Evolutionary conservation across 2,888 invertebrate genomes (phyloP).

Genomic region (Agrochola litura): DNA sequence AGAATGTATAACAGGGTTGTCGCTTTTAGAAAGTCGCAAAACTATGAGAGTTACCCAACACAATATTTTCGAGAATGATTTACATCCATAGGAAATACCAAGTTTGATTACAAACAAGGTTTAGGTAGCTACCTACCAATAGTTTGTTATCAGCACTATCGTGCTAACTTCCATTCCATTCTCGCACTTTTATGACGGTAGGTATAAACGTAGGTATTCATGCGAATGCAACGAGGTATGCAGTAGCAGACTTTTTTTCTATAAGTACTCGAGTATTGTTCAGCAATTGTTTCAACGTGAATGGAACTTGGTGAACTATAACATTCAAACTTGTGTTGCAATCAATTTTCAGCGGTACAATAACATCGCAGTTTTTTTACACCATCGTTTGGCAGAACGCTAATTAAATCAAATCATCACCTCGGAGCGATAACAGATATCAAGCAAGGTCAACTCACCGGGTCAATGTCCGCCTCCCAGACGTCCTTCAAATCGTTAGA

Average conservation of each 20-base stretch:
- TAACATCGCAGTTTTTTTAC: constrained; percentile 36
- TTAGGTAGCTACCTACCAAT: constrained; percentile 6
- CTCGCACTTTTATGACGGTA: constrained; percentile 49
- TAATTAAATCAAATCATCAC: constrained; percentile 66
- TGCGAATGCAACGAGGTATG: constrained; percentile 40
- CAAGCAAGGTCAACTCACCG: constrained; percentile 92
- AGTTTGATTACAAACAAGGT: constrained; percentile 29
- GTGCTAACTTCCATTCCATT: constrained; percentile 57
- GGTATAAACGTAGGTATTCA: constrained; percentile 43
- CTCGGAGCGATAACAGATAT: constrained; percentile 78
- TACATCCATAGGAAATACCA: constrained; percentile 16
- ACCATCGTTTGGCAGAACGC: constrained; percentile 41
- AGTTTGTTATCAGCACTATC: constrained; percentile 58
- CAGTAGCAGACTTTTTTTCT: constrained; percentile 57
- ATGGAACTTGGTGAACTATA: constrained; percentile 43
- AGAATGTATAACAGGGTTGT: constrained; percentile 61
- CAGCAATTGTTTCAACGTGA: constrained; percentile 58
- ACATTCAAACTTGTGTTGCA: constrained; percentile 38
- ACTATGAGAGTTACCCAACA: neutral
- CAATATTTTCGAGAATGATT: constrained; percentile 4
- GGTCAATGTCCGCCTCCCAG: constrained; percentile 95
- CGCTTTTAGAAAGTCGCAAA: constrained; percentile 63
- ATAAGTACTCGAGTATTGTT: constrained; percentile 44
- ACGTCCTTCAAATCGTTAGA: constrained; percentile 94
- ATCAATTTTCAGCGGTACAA: constrained; percentile 35